Percentiles rank a stretch among this genome's conserved stretches.
These are phyloP conservation scores for Phortica magna DNA, from an alignment of 2,888 invertebrate species.

Conservation along the genomic window DNA sequence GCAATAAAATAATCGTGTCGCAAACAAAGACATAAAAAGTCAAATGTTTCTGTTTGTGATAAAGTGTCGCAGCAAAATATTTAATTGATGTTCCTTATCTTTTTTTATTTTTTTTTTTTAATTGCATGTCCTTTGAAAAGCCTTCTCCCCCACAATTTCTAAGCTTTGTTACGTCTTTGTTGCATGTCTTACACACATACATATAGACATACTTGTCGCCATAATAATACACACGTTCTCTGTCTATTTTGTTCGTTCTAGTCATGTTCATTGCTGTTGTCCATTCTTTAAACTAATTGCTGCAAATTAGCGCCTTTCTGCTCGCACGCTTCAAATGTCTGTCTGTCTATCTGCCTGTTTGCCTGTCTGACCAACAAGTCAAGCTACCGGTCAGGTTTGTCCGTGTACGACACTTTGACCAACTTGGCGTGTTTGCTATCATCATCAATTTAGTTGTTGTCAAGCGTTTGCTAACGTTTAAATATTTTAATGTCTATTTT, in stretches of 20 bases:
- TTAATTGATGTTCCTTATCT: constrained; percentile 16
- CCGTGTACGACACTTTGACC: neutral
- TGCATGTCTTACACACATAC: neutral
- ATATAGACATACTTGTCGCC: neutral
- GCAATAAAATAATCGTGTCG: constrained; percentile 42
- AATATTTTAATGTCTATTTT: constrained; percentile 29
- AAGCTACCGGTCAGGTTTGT: neutral
- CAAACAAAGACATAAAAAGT: constrained; percentile 51
- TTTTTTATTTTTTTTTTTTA: constrained; percentile 9
- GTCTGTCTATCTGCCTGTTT: constrained; percentile 24
- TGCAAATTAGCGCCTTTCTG: constrained; percentile 70
- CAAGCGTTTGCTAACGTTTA: constrained; percentile 24
- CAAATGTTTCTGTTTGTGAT: constrained; percentile 36
- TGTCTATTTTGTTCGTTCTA: neutral
- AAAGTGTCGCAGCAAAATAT: constrained; percentile 11
- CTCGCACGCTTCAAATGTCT: constrained; percentile 40
- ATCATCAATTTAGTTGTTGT: constrained; percentile 28
- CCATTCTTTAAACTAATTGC: constrained; percentile 54
- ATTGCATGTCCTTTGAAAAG: neutral
- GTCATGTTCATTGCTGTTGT: neutral
- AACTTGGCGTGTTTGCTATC: constrained; percentile 31
- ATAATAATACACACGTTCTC: neutral
- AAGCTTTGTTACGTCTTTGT: neutral
- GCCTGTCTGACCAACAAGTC: no score
- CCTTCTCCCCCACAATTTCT: neutral